Evolutionary conservation across 1,140 invertebrate genomes (phyloP), one percentile per base, ranked within the genome.

Genomic region (Drosophila takahashii): DNA sequence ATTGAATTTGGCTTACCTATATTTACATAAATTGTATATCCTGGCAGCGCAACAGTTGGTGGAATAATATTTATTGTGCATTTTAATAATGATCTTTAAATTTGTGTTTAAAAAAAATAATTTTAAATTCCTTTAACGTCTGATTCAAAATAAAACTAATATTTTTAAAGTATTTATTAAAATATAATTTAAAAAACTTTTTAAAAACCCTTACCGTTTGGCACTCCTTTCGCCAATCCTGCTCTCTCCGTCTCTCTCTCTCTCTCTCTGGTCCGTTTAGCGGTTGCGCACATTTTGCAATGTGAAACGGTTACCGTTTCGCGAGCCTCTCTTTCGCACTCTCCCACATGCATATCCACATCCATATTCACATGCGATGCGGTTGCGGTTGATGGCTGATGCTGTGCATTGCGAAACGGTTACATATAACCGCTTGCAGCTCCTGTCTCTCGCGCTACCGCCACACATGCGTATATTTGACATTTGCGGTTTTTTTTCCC

Each of bases 341-440:
- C 16, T 51, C 52, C 60, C 58, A 45, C 41, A 10, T 10, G 0
- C 15, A 42, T 8, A 42, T 13, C 18, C 4, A 45, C 11, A 45
- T 6, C 18, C 41, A 16, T 16, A 44, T 4, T 18, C 41, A 48
- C 52, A 65, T 50, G 70, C 32, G 39, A 42, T 45, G 66, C 60
- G 34, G 47, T 53, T 69, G 72, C 56, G 64, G 52, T 60, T 75
- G 74, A 44, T 64, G 56, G 54, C 76, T 56, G 71, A 53, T 34
- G 39, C 71, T 65, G 59, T 44, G 52, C 41, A 54, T 86, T 78
- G 75, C 74, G 78, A 85, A 86, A 86, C 69, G 73, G 69, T 79
- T 78, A 59, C 70, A 53, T 45, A 52, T 78, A 48, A 48, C 47
- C 47, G 47, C 26, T 48, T 81, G 78, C 64, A 64, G 65, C 61